Conservation (phyloP, 2,888 invertebrate genomes). For the Scrobipalpa costella region DNA sequence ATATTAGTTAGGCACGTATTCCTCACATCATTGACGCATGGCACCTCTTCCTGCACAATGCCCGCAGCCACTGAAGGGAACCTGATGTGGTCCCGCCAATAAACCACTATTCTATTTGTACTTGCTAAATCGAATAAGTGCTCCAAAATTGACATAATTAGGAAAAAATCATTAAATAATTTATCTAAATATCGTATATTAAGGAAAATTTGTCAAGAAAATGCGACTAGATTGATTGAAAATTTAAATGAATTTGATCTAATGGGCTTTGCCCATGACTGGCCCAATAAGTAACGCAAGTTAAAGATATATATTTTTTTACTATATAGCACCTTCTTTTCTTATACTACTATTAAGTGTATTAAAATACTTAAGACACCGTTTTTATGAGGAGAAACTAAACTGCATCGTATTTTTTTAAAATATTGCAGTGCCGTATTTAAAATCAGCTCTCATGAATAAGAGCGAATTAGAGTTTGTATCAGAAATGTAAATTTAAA, state of each 20-base stretch:
- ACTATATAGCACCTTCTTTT: not conserved
- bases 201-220: slow-evolving; percentile 48
- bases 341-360: too few relatives aligned
- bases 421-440: too few relatives aligned
- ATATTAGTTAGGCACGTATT: too few relatives aligned
- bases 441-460: too few relatives aligned
- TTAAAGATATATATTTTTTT: not conserved
- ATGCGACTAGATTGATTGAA: slow-evolving; percentile 59
- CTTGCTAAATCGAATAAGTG: slow-evolving; percentile 53
- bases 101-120: slow-evolving; percentile 37
- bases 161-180: slow-evolving; percentile 59
- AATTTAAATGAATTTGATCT: slow-evolving; percentile 58
- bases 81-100: slow-evolving; percentile 41
- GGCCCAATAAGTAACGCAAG: not conserved
- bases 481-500: too few relatives aligned
- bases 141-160: slow-evolving; percentile 70
- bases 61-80: slow-evolving; percentile 58
- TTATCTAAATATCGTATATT: slow-evolving; percentile 36
- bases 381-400: not conserved
- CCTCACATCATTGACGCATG: slow-evolving; percentile 60
- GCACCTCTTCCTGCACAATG: slow-evolving; percentile 52
- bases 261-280: slow-evolving; percentile 47
- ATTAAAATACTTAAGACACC: too few relatives aligned
- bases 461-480: too few relatives aligned
- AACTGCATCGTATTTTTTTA: not conserved